phyloP scores from a whole-genome alignment of 2,797 vertebrate genomes.

The Phalloptychus januarius region DNA sequence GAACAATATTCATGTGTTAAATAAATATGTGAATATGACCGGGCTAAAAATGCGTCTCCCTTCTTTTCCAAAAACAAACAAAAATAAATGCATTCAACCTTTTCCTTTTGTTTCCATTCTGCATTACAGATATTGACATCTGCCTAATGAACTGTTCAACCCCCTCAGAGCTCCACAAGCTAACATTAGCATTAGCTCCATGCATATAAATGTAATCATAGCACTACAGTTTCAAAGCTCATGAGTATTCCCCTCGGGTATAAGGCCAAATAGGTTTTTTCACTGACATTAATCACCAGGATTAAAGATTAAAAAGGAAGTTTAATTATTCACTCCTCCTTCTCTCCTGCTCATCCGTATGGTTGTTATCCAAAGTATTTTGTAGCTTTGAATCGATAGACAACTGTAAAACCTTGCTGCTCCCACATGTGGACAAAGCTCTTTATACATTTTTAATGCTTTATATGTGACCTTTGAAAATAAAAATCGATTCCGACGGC shows the following conservation, averaged over 20 bases:
- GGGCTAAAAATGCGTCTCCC: background rate
- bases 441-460: slow-evolving; percentile 40
- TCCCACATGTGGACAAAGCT: background rate
- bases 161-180: slow-evolving; percentile 2
- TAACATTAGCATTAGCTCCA: slow-evolving; percentile 22
- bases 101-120: background rate
- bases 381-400: background rate
- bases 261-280: slow-evolving; percentile 61
- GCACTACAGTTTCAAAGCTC: slow-evolving; percentile 42
- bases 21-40: background rate
- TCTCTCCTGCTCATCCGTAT: slow-evolving; percentile 6
- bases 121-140: too few relatives aligned
- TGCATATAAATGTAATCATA: slow-evolving; percentile 50
- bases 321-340: slow-evolving; percentile 71
- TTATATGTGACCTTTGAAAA: slow-evolving; percentile 11
- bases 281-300: slow-evolving; percentile 70
- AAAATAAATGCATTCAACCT: background rate
- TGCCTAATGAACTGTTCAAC: background rate
- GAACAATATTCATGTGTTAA: too few relatives aligned
- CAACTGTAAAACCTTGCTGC: background rate
- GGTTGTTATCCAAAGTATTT: slow-evolving; percentile 28
- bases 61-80: background rate
- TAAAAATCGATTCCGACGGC: slow-evolving; percentile 14
- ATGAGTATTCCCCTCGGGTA: slow-evolving; percentile 65
- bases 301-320: slow-evolving; percentile 75